Conservation (phyloP, 2,888 invertebrate species). For the Heteromyza rotundicornis region DNA sequence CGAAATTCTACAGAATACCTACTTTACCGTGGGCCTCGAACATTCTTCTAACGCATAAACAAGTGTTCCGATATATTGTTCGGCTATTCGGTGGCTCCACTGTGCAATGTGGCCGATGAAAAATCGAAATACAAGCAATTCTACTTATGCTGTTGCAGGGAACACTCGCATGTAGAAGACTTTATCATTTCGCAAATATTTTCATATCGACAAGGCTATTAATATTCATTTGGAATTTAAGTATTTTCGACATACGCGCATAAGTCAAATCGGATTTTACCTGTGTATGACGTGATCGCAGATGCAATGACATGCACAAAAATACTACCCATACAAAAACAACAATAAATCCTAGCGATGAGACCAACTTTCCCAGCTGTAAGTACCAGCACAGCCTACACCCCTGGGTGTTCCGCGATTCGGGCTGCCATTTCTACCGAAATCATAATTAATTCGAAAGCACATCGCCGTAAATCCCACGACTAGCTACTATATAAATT, state of each 20-base stretch:
- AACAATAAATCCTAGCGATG: no score
- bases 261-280: no score
- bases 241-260: no score
- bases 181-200: conserved; percentile 5
- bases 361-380: no score
- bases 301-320: no score
- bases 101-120: not conserved
- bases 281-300: no score
- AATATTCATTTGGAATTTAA: not conserved
- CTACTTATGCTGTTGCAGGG: conserved; percentile 7
- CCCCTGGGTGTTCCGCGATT: no score
- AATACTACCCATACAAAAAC: no score
- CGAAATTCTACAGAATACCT: not conserved
- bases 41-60: conserved; percentile 21
- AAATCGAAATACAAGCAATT: conserved; percentile 2
- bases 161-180: not conserved
- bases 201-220: not conserved
- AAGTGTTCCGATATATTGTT: conserved; percentile 21
- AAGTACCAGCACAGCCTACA: no score
- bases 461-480: not conserved
- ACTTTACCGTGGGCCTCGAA: conserved; percentile 11
- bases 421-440: no score
- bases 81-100: not conserved
- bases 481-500: conserved; percentile 12
- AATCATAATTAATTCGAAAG: no score